Evolutionary conservation across 2,113 vertebrate genomes (phyloP).

Genomic region (Puntigrus tetrazona): DNA sequence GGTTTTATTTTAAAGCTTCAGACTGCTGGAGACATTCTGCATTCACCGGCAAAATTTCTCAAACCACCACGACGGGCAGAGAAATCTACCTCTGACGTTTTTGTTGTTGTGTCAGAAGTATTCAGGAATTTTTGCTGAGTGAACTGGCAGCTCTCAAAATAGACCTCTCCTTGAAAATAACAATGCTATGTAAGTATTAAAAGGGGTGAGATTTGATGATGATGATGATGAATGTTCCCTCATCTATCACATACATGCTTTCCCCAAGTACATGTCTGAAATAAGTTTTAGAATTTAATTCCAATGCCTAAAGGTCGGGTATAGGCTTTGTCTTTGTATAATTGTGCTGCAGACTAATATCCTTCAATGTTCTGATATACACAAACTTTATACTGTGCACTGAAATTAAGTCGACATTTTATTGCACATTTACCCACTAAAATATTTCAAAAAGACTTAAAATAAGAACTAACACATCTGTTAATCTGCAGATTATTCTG

Average conservation of each 20-base stretch:
- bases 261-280: not conserved
- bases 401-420: not conserved
- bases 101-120: slow-evolving; percentile 62
- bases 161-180: not conserved
- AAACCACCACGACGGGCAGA: slow-evolving; percentile 67
- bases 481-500: not conserved
- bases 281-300: not conserved
- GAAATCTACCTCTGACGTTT: slow-evolving; percentile 50
- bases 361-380: not conserved
- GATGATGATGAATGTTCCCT: not conserved
- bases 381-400: not conserved
- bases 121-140: slow-evolving; percentile 59
- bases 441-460: not conserved
- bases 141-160: slow-evolving; percentile 51
- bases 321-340: not conserved
- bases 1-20: slow-evolving; percentile 47
- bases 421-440: not conserved
- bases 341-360: not conserved
- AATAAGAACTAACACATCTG: not conserved
- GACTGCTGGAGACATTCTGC: slow-evolving; percentile 13
- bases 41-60: slow-evolving; percentile 50
- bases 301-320: not conserved
- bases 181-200: not conserved
- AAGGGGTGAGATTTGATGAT: not conserved
- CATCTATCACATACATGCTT: not conserved